Evolutionary conservation across 2,888 invertebrate genomes (phyloP), one percentile per base, ranked within the genome.

Genomic region (Andrena hattorfiana): DNA sequence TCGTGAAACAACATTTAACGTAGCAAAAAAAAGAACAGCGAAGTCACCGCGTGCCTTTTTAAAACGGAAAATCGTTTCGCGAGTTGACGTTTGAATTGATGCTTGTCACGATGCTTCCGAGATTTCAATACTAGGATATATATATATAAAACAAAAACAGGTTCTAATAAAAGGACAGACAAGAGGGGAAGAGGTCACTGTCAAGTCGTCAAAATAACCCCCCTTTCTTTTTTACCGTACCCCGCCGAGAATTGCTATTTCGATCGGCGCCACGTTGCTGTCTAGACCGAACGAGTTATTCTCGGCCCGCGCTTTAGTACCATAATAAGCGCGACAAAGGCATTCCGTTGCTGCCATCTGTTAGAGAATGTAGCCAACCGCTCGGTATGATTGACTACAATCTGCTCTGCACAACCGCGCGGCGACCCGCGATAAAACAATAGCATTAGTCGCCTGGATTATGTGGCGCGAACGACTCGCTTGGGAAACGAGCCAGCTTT

Each of bases 271-370:
- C 84, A 81, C 81, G 73, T 81, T 76, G 73, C 74, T 85, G 91
- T 92, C 91, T 93, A 92, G 92, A 92, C 91, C 87, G 82, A 79
- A 87, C 72, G 77, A 79, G 85, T 89, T 93, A 93, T 92, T 93
- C 89, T 91, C 80, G 88, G 87, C 84, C 71, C 60, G 56, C 71
- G 87, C 81, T 88, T 91, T 86, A 78, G 86, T 88, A 87, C 85
- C 90, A 88, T 88, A 92, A 91, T 86, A 87, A 90, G 87, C 77
- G 79, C 76, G 75, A 82, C 83, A 85, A 88, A 86, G 80, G 70
- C 83, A 81, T 85, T 83, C 87, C 59, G 54, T 76, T 90, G 85
- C 86, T 87, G 90, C 90, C 90, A 90, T 90, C 90, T 88, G 74
- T 83, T 80, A 81, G 86, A 60, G 81, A 82, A 88, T 84, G 77